A percentile compares a stretch with the other conserved stretches of the same genome.
Evolutionary conservation across 2,797 vertebrate species (phyloP).

Genomic region (Hippocampus kuda): DNA sequence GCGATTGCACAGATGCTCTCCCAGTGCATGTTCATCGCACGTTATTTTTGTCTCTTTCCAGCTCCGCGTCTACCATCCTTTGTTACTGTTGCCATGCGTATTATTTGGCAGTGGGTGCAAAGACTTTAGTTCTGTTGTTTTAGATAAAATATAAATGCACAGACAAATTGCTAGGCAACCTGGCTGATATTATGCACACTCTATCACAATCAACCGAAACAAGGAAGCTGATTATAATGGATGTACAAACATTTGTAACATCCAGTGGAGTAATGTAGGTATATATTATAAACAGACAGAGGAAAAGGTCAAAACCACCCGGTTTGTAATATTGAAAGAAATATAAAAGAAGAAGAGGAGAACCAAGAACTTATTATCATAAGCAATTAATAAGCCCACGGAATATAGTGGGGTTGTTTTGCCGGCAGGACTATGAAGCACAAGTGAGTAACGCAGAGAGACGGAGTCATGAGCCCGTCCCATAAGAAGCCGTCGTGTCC

Average conservation of each 20-base stretch:
- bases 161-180: no score
- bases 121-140: not conserved
- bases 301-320: no score
- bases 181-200: no score
- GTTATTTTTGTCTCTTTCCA: constrained; percentile 15
- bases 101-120: not conserved
- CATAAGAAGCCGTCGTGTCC: constrained; percentile 27
- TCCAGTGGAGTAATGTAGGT: no score
- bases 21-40: not conserved
- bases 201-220: no score
- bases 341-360: no score
- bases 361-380: not conserved
- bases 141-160: no score
- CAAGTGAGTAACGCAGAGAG: constrained; percentile 44
- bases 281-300: no score
- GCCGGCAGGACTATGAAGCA: constrained; percentile 8
- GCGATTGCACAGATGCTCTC: constrained; percentile 47
- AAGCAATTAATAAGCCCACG: not conserved
- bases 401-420: no score
- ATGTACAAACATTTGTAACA: no score
- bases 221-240: no score
- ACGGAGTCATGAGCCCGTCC: constrained; percentile 52
- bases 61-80: constrained; percentile 6
- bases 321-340: no score
- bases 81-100: not conserved